Conservation (phyloP, 2,888 invertebrate species). For the Leucoma salicis region DNA sequence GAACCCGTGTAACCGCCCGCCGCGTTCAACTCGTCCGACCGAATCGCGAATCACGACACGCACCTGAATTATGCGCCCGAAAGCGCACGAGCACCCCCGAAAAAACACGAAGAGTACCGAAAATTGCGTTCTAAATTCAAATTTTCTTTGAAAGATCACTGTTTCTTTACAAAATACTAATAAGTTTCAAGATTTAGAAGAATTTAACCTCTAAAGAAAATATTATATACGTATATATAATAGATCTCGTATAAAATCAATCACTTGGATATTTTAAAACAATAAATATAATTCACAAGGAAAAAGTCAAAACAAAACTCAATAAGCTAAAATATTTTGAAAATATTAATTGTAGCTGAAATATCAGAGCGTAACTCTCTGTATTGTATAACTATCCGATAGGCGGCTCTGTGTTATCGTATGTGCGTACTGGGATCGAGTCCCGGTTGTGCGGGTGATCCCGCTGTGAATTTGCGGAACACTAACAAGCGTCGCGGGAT, state of each 20-base stretch:
- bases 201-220: no score
- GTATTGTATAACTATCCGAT: slow-evolving; percentile 51
- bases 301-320: slow-evolving; percentile 20
- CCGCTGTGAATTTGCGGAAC: slow-evolving; percentile 81
- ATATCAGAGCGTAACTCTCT: slow-evolving; percentile 14
- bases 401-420: slow-evolving; percentile 76
- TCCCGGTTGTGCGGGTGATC: slow-evolving; percentile 80
- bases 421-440: slow-evolving; percentile 74
- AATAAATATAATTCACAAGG: not conserved
- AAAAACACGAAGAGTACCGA: slow-evolving; percentile 47
- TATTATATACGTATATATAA: slow-evolving; percentile 14
- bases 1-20: slow-evolving; percentile 90
- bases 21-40: slow-evolving; percentile 89
- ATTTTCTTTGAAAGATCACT: slow-evolving; percentile 23
- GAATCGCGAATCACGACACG: slow-evolving; percentile 82
- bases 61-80: slow-evolving; percentile 62
- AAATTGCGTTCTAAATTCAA: slow-evolving; percentile 35
- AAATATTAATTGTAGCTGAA: slow-evolving; percentile 10
- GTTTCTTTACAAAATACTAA: not conserved
- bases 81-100: slow-evolving; percentile 63
- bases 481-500: slow-evolving; percentile 82
- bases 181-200: not conserved
- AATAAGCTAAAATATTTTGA: not conserved
- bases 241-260: slow-evolving; percentile 8
- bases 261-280: not conserved